These are phyloP conservation scores for Semnopithecus entellus DNA, from an alignment of 2,113 vertebrate species.

Conservation along the genomic window DNA sequence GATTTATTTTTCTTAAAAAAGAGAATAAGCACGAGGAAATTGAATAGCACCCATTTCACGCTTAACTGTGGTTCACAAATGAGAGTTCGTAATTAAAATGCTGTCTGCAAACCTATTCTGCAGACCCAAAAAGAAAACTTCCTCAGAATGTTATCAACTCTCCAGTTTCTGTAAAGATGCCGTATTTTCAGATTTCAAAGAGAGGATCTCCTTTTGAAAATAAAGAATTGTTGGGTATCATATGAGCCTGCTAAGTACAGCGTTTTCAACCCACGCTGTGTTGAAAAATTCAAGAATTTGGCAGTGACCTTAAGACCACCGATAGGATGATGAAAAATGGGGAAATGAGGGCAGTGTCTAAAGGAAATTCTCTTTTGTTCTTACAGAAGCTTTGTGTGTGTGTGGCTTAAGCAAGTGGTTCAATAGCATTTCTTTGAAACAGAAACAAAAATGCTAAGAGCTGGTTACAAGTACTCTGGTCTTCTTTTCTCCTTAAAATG, in stretches of 20 bases:
- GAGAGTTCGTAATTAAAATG: slow-evolving; percentile 77
- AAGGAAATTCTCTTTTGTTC: slow-evolving; percentile 76
- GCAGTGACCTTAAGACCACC: slow-evolving; percentile 37
- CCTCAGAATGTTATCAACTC: slow-evolving; percentile 73
- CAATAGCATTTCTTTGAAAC: slow-evolving; percentile 74
- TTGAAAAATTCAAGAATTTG: slow-evolving; percentile 76
- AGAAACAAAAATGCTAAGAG: slow-evolving; percentile 72
- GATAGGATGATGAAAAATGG: slow-evolving; percentile 55
- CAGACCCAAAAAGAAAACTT: slow-evolving; percentile 67
- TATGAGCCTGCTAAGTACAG: slow-evolving; percentile 54
- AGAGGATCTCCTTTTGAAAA: slow-evolving; percentile 75
- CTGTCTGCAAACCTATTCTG: slow-evolving; percentile 67
- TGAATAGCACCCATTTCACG: slow-evolving; percentile 61
- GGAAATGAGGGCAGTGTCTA: not conserved
- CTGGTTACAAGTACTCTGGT: slow-evolving; percentile 61
- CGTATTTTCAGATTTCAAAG: slow-evolving; percentile 80
- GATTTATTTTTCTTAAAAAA: slow-evolving; percentile 11
- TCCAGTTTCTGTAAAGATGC: slow-evolving; percentile 75
- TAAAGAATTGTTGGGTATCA: slow-evolving; percentile 66
- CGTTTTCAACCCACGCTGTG: slow-evolving; percentile 52
- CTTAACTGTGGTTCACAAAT: slow-evolving; percentile 72
- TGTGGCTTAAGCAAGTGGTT: slow-evolving; percentile 66
- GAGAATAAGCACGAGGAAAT: not conserved
- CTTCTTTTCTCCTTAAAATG: slow-evolving; percentile 57
- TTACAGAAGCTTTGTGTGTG: slow-evolving; percentile 39